Conservation (phyloP, 2,888 invertebrate species). For the Hermaeophaga mercurialis region DNA sequence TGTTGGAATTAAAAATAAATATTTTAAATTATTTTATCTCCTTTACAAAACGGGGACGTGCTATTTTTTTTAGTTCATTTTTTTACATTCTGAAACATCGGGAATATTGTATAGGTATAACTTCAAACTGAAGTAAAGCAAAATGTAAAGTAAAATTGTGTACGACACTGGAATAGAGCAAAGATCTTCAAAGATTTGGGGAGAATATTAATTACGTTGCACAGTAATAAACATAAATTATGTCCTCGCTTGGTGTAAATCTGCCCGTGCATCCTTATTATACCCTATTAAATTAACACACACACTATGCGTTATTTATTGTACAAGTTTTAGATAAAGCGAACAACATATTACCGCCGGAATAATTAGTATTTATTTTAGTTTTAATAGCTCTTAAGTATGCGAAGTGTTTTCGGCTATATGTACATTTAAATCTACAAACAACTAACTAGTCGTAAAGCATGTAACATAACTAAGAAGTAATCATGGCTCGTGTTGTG, state of each 20-base stretch:
- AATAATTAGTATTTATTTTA: constrained; percentile 17
- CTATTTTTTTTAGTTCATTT: too few species aligned
- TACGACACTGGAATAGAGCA: constrained; percentile 2
- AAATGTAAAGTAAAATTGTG: too few species aligned
- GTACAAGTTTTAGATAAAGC: constrained; percentile 24
- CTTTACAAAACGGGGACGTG: too few species aligned
- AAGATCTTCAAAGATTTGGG: constrained; percentile 38
- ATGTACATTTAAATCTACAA: not conserved
- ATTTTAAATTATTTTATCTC: too few species aligned
- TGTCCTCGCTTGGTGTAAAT: constrained; percentile 41
- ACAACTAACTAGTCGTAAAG: too few species aligned
- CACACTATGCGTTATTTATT: constrained; percentile 34
- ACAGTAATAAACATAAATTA: constrained; percentile 47
- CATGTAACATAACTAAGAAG: too few species aligned
- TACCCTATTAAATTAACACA: constrained; percentile 40
- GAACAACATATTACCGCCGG: constrained; percentile 16
- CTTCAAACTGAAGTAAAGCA: too few species aligned
- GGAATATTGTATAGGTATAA: too few species aligned
- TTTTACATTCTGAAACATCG: too few species aligned
- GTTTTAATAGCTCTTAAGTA: constrained; percentile 10
- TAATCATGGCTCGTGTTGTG: too few species aligned
- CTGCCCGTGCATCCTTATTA: constrained; percentile 44
- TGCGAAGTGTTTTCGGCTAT: not conserved
- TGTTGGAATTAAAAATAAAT: too few species aligned
- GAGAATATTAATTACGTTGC: constrained; percentile 45